Percentiles rank a stretch among this genome's conserved stretches.
Conservation (phyloP, 2,888 invertebrate genomes). For the Polydrusus tereticollis region DNA sequence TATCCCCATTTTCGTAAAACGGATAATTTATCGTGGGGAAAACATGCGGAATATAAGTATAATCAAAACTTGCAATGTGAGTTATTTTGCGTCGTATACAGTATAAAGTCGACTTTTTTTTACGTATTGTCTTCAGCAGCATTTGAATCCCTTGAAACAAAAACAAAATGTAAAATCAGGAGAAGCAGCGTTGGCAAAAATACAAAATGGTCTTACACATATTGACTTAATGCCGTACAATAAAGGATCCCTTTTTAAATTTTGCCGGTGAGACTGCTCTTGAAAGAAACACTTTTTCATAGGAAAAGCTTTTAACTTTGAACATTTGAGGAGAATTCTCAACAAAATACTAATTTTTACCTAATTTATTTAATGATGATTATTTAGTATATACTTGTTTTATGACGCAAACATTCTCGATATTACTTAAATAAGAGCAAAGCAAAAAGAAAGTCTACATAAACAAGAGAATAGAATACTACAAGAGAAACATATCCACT, state of each 20-base stretch:
- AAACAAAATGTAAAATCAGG: background rate
- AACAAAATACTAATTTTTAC: too few relatives aligned
- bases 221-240: background rate
- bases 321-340: too few relatives aligned
- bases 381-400: background rate
- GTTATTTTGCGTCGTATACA: background rate
- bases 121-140: background rate
- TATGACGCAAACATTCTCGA: background rate
- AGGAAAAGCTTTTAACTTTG: too few relatives aligned
- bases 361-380: too few relatives aligned
- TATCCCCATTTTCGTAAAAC: background rate
- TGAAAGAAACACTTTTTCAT: too few relatives aligned
- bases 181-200: background rate
- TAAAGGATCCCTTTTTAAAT: background rate
- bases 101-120: background rate
- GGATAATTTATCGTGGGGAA: background rate
- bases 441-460: background rate
- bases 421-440: background rate
- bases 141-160: background rate
- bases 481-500: background rate
- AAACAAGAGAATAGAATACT: background rate
- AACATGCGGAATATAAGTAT: background rate
- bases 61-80: background rate
- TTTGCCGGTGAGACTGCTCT: background rate
- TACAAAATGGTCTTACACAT: background rate